A percentile compares a stretch with the other conserved stretches of the same genome.
Conservation (phyloP, 2,113 vertebrate genomes). For the Plestiodon gilberti region DNA sequence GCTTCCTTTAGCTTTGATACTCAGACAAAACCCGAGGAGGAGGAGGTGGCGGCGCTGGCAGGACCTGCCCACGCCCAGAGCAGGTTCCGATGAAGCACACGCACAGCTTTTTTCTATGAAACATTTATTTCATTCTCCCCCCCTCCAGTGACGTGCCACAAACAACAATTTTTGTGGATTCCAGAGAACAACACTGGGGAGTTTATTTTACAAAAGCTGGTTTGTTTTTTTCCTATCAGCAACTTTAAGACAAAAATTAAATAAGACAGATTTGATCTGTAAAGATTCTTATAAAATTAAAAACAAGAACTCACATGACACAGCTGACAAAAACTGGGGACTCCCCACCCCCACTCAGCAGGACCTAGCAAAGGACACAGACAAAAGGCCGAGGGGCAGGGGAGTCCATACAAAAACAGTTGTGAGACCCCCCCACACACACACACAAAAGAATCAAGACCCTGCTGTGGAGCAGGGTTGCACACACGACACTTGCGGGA, state of each 20-base stretch:
- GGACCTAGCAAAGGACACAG: neutral
- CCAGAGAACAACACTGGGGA: conserved; percentile 57
- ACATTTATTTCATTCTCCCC: conserved; percentile 72
- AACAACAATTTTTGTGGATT: conserved; percentile 43
- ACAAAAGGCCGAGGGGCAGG: neutral
- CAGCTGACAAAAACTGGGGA: conserved; percentile 78
- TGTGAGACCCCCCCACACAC: neutral
- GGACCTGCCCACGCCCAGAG: neutral
- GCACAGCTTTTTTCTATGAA: conserved; percentile 63
- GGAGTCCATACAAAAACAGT: neutral
- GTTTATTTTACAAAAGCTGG: conserved; percentile 40
- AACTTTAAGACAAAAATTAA: conserved; percentile 61
- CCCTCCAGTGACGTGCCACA: conserved; percentile 35
- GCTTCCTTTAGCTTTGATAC: conserved; percentile 76
- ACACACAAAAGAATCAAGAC: neutral
- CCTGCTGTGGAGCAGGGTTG: neutral
- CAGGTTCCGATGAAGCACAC: conserved; percentile 75
- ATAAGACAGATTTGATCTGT: conserved; percentile 62
- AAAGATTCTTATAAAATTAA: conserved; percentile 83
- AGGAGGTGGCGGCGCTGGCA: neutral
- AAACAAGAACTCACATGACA: conserved; percentile 82
- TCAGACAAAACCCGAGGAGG: neutral
- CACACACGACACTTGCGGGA: too few species aligned
- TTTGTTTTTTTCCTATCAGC: conserved; percentile 28
- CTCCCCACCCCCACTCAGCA: conserved; percentile 52